Base-by-base conservation (phyloP, 2,797 vertebrate species). In the Ctenopoma kingsleyae region DNA sequence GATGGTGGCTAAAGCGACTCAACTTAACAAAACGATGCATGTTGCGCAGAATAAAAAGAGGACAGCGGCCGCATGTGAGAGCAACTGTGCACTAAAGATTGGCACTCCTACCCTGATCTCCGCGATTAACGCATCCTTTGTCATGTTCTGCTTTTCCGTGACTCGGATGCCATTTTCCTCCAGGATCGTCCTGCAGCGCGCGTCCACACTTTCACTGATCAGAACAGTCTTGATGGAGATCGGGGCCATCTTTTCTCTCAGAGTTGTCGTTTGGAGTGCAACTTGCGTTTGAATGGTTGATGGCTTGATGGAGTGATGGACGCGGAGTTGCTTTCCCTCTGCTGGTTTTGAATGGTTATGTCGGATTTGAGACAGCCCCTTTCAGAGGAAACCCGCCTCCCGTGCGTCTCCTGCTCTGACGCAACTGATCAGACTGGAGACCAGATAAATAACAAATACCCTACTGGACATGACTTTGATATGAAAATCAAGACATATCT, bases 121-220 rank as follows among this genome's bases (percentile, higher is more conserved):
- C 1, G 84, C 91, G n/a, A 97, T 92, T 74, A 99, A 78, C 60
- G 98, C 95, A 58, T 97, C 95, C 61, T 92, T 92, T 74, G 79
- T 95, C 92, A 98, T 93, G 10, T 91, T 95, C 16, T 88, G 93
- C 53, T 93, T 97, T 81, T 98, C 97, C 43, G 93, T 95, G 20
- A 97, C 97, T 49, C 82, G 91, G 84, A 99, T 94, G 71, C 96
- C 97, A 58, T 95, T 95, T 67, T 96, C 94, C 75, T 95, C 93
- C 87, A 99, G 83, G 53, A 98, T 95, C 62, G 87, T 66, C 86
- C 87, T 92, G 86, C 97, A 99, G 81, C 96, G 94, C 0, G 96
- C 95, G 84, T 98, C 97, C n/a, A 99, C 94, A 60, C 93, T 96
- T 38, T 98, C 97, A 63, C 96, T 98, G 87, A 99, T 97, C 54